Conservation (phyloP, 1,140 invertebrate genomes). For the Eumeta japonica region DNA sequence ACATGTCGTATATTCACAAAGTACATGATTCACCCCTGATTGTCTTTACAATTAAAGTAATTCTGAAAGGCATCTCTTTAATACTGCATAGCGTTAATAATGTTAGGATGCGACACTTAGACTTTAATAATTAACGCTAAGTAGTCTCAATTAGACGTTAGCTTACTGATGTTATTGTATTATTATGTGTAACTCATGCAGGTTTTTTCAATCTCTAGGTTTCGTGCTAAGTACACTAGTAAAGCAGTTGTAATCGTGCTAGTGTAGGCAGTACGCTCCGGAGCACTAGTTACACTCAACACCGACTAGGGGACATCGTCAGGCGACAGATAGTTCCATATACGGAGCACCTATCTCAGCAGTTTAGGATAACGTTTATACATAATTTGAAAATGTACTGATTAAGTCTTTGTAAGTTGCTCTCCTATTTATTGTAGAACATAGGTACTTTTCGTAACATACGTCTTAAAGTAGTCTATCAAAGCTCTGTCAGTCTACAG, state of each 20-base stretch:
- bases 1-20: too few relatives aligned
- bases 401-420: slow-evolving; percentile 38
- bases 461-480: slow-evolving; percentile 27
- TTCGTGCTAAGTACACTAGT: slow-evolving; percentile 58
- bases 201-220: slow-evolving; percentile 58
- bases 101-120: slow-evolving; percentile 31
- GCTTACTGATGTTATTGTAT: background rate
- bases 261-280: slow-evolving; percentile 57
- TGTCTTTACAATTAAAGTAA: too few relatives aligned
- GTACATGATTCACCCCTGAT: too few relatives aligned
- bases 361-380: slow-evolving; percentile 25
- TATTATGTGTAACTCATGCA: slow-evolving; percentile 35
- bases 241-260: slow-evolving; percentile 53
- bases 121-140: too few relatives aligned
- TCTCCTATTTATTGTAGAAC: slow-evolving; percentile 55
- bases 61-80: too few relatives aligned
- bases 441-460: slow-evolving; percentile 50
- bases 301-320: slow-evolving; percentile 51
- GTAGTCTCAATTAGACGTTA: background rate
- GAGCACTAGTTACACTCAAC: slow-evolving; percentile 51
- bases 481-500: background rate
- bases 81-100: slow-evolving; percentile 49
- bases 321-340: slow-evolving; percentile 46
- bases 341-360: slow-evolving; percentile 27
- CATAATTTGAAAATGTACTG: slow-evolving; percentile 39